Evolutionary conservation across 2,888 invertebrate species (phyloP), one percentile per base, ranked within the genome.

Genomic region (Parapristionchus giblindavisi): DNA sequence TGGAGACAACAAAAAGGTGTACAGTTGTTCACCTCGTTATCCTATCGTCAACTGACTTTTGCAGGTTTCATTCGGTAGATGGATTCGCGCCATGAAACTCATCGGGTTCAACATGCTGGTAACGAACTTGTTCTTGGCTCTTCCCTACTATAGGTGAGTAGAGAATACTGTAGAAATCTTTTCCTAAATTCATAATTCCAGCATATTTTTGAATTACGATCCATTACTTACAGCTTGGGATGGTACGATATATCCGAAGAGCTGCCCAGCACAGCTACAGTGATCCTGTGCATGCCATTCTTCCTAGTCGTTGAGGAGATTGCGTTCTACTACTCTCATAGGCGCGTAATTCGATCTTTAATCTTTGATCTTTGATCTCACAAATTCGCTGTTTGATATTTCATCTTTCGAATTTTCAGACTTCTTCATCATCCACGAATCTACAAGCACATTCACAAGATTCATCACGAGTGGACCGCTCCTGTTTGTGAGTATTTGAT

Each of bases 401-500:
- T 76, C 6, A 77, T 77, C 77, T 77, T 8, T 89, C 89, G n/a
- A n/a, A n/a, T n/a, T n/a, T n/a, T 14, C 88, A 93, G 93, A 86
- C 89, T 93, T 78, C 90, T 94, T 40, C 94, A 94, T 86, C 92
- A 92, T 84, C 92, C 92, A 77, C 90, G 90, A 80, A 89, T 94
- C 72, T 94, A 94, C 90, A 93, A 93, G 86, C 91, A 92, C 86
- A 93, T 94, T 82, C 94, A 94, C 89, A 94, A 94, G 88, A 91
- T 92, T 83, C 94, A 94, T 88, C 94, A 94, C 84, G 93, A 94
- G 88, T 94, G 94, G 94, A 93, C 93, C 1, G 93, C 94, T 0
- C 94, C 94, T 0, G 92, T 94, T 71, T 93, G 94, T 81, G 60
- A 76, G 77, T 78, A 51, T 2, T 60, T 70, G 70, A 71, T 71